Percentiles rank a stretch among this genome's conserved stretches.
phyloP scores from a whole-genome alignment of 2,888 invertebrate genomes.

The Subacronicta megacephala region DNA sequence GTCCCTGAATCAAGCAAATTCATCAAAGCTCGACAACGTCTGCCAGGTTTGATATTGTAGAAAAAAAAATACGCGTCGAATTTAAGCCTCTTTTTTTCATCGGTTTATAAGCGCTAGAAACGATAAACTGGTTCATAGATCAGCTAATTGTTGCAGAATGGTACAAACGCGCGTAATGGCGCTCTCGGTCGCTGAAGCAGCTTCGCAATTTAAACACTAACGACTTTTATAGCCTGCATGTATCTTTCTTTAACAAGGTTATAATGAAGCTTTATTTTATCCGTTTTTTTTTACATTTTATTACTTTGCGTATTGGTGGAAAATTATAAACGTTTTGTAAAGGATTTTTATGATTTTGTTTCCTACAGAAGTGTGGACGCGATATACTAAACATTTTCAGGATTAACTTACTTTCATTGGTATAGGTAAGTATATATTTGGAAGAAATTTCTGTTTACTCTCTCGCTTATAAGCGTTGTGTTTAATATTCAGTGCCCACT shows the following conservation, averaged over 20 bases:
- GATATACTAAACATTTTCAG: too few relatives aligned
- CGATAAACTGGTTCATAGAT: constrained; percentile 56
- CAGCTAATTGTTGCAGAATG: constrained; percentile 66
- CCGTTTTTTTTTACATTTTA: constrained; percentile 32
- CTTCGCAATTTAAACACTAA: constrained; percentile 70
- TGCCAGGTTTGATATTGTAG: too few relatives aligned
- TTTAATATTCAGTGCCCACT: too few relatives aligned
- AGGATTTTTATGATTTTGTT: neutral
- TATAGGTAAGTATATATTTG: neutral
- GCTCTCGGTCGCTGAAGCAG: constrained; percentile 63
- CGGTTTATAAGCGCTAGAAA: constrained; percentile 46
- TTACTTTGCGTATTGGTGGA: constrained; percentile 21
- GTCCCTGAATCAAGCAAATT: too few relatives aligned
- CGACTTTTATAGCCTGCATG: constrained; percentile 68
- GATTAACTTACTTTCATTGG: neutral
- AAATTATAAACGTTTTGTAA: constrained; percentile 24
- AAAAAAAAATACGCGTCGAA: too few relatives aligned
- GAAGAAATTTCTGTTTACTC: neutral
- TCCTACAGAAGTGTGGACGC: neutral
- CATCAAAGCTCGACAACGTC: too few relatives aligned
- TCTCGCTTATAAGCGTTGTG: neutral
- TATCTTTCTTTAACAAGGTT: constrained; percentile 62
- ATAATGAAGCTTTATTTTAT: constrained; percentile 58
- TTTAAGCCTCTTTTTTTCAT: too few relatives aligned
- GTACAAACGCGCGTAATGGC: constrained; percentile 66